Percentiles rank a stretch among this genome's conserved stretches.
Evolutionary conservation across 2,797 vertebrate genomes (phyloP).

Genomic region (Jordanella pulchra): DNA sequence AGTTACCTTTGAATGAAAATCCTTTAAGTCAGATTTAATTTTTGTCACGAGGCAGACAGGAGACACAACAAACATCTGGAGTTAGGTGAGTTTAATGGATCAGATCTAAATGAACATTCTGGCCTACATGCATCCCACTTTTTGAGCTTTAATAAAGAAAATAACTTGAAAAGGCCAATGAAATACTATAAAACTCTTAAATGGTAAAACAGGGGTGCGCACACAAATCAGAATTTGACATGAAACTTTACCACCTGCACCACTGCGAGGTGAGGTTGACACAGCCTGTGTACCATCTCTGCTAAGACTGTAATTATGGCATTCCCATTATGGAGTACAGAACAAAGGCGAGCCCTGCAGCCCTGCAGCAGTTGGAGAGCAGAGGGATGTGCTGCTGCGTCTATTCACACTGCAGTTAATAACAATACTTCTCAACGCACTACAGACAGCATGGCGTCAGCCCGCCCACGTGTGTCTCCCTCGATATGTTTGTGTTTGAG

Average conservation of each 20-base stretch:
- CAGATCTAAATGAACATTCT: not conserved
- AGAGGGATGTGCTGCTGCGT: conserved; percentile 72
- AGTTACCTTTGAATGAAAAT: too few species aligned
- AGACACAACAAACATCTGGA: not conserved
- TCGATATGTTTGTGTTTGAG: conserved; percentile 42
- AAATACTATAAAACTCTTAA: not conserved
- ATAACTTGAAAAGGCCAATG: not conserved
- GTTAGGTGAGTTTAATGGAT: not conserved
- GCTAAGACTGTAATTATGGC: conserved; percentile 78
- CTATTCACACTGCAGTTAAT: conserved; percentile 78
- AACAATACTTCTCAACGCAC: conserved; percentile 75
- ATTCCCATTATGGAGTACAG: conserved; percentile 69
- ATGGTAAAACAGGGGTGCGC: conserved; percentile 2
- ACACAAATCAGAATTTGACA: conserved; percentile 3
- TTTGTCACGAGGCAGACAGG: not conserved
- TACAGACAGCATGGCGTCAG: conserved; percentile 80
- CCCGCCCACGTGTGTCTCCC: conserved; percentile 69
- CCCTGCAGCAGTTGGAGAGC: conserved; percentile 68
- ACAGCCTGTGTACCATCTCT: conserved; percentile 47
- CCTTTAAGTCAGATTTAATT: not conserved
- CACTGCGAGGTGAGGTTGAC: conserved; percentile 55
- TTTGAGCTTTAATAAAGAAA: not conserved
- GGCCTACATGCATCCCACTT: not conserved
- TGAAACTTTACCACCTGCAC: not conserved
- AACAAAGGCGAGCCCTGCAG: conserved; percentile 78